Evolutionary conservation across 2,888 invertebrate species (phyloP).

Genomic region (Laspeyria flexula): DNA sequence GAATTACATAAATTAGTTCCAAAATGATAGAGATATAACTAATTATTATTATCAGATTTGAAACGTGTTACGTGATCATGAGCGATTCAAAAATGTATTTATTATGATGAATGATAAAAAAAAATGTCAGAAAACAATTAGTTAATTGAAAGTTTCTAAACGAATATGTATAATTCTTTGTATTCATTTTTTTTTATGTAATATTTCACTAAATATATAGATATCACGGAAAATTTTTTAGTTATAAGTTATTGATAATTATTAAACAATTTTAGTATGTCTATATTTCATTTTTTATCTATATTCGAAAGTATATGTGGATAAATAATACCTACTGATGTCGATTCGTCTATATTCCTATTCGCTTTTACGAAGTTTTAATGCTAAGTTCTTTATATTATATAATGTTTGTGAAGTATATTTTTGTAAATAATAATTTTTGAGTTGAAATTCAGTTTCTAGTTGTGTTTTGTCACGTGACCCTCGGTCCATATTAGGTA

Average conservation of each 20-base stretch:
- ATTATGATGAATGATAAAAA: too few relatives aligned
- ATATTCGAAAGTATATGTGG: constrained; percentile 17
- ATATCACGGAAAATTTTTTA: too few relatives aligned
- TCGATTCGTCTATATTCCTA: constrained; percentile 36
- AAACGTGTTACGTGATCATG: too few relatives aligned
- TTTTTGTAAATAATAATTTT: constrained; percentile 66
- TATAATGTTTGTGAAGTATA: constrained; percentile 48
- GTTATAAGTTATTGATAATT: too few relatives aligned
- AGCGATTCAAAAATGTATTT: too few relatives aligned
- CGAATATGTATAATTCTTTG: too few relatives aligned
- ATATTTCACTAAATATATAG: too few relatives aligned
- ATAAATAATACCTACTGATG: not conserved
- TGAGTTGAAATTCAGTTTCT: constrained; percentile 25
- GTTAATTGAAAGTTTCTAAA: too few relatives aligned
- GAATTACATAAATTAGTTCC: not conserved
- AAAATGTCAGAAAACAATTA: too few relatives aligned
- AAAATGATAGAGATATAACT: not conserved
- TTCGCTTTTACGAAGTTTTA: constrained; percentile 69
- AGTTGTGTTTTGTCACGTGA: constrained; percentile 22
- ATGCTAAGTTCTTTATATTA: constrained; percentile 50
- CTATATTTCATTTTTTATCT: not conserved
- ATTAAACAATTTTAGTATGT: not conserved
- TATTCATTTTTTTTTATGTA: too few relatives aligned
- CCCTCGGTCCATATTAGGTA: constrained; percentile 35
- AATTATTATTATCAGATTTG: too few relatives aligned